Evolutionary conservation across 1,140 invertebrate species (phyloP).

Genomic region (Aporrectodea caliginosa): DNA sequence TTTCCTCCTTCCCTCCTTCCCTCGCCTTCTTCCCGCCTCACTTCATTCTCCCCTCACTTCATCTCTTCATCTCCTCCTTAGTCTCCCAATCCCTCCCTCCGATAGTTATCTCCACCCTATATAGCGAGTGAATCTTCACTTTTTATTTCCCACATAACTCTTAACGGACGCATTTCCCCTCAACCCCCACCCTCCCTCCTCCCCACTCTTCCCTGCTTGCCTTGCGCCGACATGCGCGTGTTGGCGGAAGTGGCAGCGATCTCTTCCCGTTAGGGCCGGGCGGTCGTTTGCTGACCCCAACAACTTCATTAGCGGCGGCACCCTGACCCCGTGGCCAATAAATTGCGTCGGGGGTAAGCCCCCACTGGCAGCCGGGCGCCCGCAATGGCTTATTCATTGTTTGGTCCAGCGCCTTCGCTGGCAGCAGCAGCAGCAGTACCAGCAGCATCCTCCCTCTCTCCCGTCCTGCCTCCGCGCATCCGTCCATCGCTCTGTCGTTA

Average conservation of each 20-base stretch:
- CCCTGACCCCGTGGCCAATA: not conserved
- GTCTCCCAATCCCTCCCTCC: too few species aligned
- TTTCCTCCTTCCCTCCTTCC: not conserved
- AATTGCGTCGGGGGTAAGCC: not conserved
- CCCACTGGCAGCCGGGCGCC: too few species aligned
- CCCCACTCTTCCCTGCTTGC: not conserved
- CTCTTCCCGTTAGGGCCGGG: not conserved
- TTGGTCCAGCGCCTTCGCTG: not conserved
- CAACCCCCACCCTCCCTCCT: not conserved
- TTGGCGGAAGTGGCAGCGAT: too few species aligned
- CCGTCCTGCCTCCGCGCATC: not conserved
- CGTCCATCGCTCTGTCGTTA: not conserved
- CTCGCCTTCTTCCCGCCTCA: not conserved
- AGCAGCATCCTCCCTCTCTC: not conserved
- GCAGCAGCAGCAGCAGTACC: not conserved
- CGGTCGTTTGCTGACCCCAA: not conserved
- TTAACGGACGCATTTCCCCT: not conserved
- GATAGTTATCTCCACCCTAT: too few species aligned
- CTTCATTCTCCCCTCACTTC: too few species aligned
- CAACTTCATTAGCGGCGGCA: not conserved
- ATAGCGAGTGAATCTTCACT: too few species aligned
- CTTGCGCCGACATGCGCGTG: too few species aligned
- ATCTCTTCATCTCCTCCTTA: too few species aligned
- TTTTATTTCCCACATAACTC: not conserved
- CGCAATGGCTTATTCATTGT: not conserved